Evolutionary conservation across 2,113 vertebrate genomes (phyloP).

Genomic region (Pitta sordida): DNA sequence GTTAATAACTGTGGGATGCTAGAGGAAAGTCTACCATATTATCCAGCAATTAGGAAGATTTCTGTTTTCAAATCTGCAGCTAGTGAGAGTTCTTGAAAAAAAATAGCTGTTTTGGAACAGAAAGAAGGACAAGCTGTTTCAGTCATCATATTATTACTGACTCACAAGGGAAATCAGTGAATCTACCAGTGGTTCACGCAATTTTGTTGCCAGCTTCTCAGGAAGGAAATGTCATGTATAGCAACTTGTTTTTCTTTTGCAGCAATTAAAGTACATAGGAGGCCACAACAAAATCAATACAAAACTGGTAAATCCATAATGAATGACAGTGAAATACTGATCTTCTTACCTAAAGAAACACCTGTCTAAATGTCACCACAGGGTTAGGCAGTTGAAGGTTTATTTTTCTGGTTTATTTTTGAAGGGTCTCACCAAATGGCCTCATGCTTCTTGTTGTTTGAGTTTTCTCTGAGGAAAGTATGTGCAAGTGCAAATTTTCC

Average conservation of each 20-base stretch:
- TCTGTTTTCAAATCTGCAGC: background rate
- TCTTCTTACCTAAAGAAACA: constrained; percentile 32
- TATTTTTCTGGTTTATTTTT: background rate
- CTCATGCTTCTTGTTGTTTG: background rate
- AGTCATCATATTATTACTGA: constrained; percentile 34
- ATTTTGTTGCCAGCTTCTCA: constrained; percentile 63
- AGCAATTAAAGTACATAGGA: constrained; percentile 72
- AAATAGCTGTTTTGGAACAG: constrained; percentile 30
- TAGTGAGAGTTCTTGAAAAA: constrained; percentile 12
- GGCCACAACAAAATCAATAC: constrained; percentile 69
- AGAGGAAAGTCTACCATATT: background rate
- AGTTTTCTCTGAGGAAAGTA: background rate
- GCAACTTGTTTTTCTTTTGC: constrained; percentile 71
- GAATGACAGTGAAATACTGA: constrained; percentile 69
- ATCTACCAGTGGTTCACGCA: constrained; percentile 51
- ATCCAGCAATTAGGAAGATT: constrained; percentile 34
- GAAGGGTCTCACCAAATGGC: background rate
- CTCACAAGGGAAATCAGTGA: constrained; percentile 61
- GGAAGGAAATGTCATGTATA: constrained; percentile 71
- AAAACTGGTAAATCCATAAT: constrained; percentile 70
- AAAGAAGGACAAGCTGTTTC: constrained; percentile 41
- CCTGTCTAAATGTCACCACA: background rate
- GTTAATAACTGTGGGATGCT: background rate
- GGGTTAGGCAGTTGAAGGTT: background rate
- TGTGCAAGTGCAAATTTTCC: background rate